Base-by-base conservation (phyloP, 2,113 vertebrate genomes). In the Ptyas mucosa region DNA sequence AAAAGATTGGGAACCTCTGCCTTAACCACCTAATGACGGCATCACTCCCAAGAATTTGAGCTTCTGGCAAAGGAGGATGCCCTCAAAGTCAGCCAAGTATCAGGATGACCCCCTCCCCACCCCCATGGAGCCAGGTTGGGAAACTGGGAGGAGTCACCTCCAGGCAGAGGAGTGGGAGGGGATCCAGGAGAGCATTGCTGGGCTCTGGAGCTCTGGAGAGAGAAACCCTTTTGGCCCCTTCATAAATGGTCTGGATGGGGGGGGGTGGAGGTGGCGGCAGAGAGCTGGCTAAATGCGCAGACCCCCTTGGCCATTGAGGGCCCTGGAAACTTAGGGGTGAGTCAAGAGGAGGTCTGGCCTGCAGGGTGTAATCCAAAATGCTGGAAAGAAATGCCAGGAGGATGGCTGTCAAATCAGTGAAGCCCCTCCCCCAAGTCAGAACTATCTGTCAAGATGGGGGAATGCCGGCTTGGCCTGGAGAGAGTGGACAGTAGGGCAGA, bases 391-490 rank as follows among this genome's bases (percentile, higher is more conserved):
- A n/a, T 2, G 29, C 64, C 64, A 15, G 64, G 64, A 34, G 29
- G 26, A 1, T n/a, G 10, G 11, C 11, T 5, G 10, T n/a, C 12
- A 14, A n/a, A 14, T 5, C 29, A 75, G 64, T 34, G 64, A 34
- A 34, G 29, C 12, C 26, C 26, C 29, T 1, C 1, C 29, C 26
- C 3, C 3, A 21, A 9, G 12, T n/a, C 24, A 61, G 24, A 58
- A 3, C 1, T 2, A 23, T 58, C 57, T 2, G 3, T 58, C 24
- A 2, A 26, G 57, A 9, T 0, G 1, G 57, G 57, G 3, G 5
- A 24, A 24, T 26, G 57, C 1, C 24, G 1, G 3, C 24, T 26
- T 29, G 58, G 10, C 58, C 58, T 29, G 24, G 58, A 61, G 24
- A 61, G 24, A 29, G 58, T 57, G 21, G 58, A 61, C 24, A 29